Evolutionary conservation across 2,113 vertebrate genomes (phyloP).

Genomic region (Zootoca vivipara): DNA sequence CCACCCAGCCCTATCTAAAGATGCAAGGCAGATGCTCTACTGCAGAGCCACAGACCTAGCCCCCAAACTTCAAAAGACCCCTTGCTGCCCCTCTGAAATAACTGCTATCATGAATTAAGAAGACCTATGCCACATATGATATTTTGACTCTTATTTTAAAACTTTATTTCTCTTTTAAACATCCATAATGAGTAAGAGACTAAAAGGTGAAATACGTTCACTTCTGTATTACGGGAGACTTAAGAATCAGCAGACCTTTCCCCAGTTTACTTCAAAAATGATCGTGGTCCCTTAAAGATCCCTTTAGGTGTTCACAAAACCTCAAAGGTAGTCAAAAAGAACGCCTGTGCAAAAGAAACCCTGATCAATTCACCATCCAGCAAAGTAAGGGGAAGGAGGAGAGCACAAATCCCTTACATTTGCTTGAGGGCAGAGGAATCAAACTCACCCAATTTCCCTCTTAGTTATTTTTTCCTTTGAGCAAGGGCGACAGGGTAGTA

Average conservation of each 20-base stretch:
- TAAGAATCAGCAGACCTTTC: not conserved
- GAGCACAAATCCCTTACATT: not conserved
- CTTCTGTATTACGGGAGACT: not conserved
- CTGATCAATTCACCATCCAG: not conserved
- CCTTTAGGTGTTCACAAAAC: not conserved
- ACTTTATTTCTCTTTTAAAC: not conserved
- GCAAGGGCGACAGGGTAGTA: not conserved
- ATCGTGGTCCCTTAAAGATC: not conserved
- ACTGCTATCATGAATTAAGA: not conserved
- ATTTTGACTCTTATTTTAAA: not conserved
- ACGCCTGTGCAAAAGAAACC: not conserved
- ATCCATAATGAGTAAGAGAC: not conserved
- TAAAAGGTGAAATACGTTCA: not conserved
- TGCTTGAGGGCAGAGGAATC: not conserved
- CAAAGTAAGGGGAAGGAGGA: not conserved
- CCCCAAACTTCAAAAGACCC: not conserved
- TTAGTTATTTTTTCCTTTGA: too few relatives aligned
- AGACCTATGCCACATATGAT: not conserved
- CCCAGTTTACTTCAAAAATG: not conserved
- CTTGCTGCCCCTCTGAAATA: not conserved
- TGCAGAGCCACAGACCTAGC: not conserved
- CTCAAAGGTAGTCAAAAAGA: not conserved
- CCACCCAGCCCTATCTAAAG: too few relatives aligned
- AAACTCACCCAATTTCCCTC: not conserved
- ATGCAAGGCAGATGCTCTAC: too few relatives aligned